These are phyloP conservation scores for Himantopus leucocephalus DNA, from an alignment of 2,113 vertebrate species.

Conservation along the genomic window DNA sequence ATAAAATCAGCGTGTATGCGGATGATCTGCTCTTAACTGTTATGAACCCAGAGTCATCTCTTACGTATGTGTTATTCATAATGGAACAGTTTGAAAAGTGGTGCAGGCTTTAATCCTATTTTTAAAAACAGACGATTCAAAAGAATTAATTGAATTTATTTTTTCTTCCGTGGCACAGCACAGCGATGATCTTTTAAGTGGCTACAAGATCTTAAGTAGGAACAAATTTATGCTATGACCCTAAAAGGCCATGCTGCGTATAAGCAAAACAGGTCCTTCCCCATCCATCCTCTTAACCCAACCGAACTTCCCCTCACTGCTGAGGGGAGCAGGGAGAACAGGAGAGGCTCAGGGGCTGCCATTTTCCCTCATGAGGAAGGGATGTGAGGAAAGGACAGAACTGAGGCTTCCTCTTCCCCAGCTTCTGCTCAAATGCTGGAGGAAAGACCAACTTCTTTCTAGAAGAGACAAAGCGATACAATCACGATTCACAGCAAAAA, in stretches of 20 bases:
- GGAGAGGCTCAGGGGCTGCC: not conserved
- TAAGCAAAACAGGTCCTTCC: not conserved
- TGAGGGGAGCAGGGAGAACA: not conserved
- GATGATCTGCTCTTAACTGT: constrained; percentile 43
- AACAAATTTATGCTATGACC: not conserved
- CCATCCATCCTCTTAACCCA: not conserved
- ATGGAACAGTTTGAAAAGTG: not conserved
- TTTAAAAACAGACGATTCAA: not conserved
- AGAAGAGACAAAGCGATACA: not conserved
- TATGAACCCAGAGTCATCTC: constrained; percentile 5
- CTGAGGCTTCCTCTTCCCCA: not conserved
- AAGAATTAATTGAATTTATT: not conserved
- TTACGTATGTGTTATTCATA: not conserved
- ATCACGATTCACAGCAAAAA: not conserved
- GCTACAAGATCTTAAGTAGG: not conserved
- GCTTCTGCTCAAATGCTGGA: not conserved
- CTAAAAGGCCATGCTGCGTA: not conserved
- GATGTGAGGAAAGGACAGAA: not conserved
- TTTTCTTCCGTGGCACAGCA: not conserved
- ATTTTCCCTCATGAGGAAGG: not conserved
- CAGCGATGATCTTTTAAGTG: not conserved
- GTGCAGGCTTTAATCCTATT: constrained; percentile 23
- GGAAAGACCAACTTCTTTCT: not conserved
- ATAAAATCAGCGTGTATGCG: constrained; percentile 40
- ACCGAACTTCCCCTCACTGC: not conserved